Percentiles rank a stretch among this genome's conserved stretches.
phyloP scores from a whole-genome alignment of 30 jellyfish, hydroid and myxozoan species.

The Aurelia coerulea region DNA sequence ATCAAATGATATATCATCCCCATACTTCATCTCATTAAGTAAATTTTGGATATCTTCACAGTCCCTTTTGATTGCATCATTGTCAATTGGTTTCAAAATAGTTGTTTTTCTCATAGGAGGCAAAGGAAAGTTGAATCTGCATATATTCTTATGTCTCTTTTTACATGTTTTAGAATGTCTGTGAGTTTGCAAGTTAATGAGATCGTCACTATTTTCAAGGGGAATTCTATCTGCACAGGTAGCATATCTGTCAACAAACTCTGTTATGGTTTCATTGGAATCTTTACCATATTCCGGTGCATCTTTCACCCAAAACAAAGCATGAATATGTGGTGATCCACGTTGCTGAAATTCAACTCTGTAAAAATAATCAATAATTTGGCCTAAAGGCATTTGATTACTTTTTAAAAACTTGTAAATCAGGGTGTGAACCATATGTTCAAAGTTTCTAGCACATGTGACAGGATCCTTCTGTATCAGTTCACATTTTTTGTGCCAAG shows the following conservation, averaged over 20 bases:
- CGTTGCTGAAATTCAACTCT: constrained; percentile 38
- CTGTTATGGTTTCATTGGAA: neutral
- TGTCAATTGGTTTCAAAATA: constrained; percentile 14
- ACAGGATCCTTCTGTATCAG: constrained; percentile 2
- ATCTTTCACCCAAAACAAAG: constrained; percentile 31
- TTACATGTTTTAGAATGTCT: constrained; percentile 65
- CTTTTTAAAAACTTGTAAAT: constrained; percentile 11
- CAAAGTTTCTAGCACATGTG: constrained; percentile 13
- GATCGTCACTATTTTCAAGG: neutral
- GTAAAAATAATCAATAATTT: constrained; percentile 2
- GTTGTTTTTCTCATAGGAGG: constrained; percentile 39
- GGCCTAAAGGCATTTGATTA: constrained; percentile 9
- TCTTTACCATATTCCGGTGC: constrained; percentile 30
- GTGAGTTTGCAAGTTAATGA: constrained; percentile 34
- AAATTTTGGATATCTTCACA: neutral
- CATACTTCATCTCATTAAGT: constrained; percentile 27
- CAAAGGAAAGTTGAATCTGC: constrained; percentile 51
- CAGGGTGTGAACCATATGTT: constrained; percentile 13
- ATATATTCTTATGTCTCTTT: constrained; percentile 24
- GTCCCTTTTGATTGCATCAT: neutral
- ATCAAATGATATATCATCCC: constrained; percentile 19
- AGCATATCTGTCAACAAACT: constrained; percentile 31
- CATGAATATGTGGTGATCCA: constrained; percentile 56
- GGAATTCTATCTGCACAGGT: neutral
- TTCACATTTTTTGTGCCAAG: constrained; percentile 27